These are phyloP conservation scores for Paracanthobrama guichenoti DNA, from an alignment of 2,113 vertebrate genomes.

Conservation along the genomic window DNA sequence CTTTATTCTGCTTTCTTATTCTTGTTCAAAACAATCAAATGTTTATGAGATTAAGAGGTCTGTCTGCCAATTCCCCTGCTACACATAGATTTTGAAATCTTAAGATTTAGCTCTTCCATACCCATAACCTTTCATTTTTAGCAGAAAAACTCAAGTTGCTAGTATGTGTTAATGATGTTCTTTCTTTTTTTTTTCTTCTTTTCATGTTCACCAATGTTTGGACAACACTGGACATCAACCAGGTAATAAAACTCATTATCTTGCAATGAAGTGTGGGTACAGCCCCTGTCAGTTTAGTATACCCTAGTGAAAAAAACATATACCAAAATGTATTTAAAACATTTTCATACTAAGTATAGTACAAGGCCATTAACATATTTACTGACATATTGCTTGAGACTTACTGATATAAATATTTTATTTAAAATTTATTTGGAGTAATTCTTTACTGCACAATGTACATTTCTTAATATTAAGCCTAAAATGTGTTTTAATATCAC, in stretches of 20 bases:
- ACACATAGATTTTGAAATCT: constrained; percentile 17
- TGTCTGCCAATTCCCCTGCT: constrained; percentile 24
- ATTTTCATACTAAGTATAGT: too few relatives aligned
- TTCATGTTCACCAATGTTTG: constrained; percentile 16
- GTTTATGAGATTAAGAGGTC: constrained; percentile 20
- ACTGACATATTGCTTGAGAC: too few relatives aligned
- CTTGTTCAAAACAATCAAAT: constrained; percentile 24
- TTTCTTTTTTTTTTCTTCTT: constrained; percentile 36
- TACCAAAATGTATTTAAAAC: too few relatives aligned
- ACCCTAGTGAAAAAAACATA: too few relatives aligned
- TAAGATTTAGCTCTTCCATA: background rate
- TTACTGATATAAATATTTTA: too few relatives aligned
- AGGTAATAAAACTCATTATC: constrained; percentile 49
- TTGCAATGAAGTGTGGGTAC: background rate
- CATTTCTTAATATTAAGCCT: too few relatives aligned
- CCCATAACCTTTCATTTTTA: background rate
- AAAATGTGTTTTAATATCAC: too few relatives aligned
- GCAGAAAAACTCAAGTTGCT: background rate
- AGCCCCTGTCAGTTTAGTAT: background rate
- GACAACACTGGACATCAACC: constrained; percentile 32
- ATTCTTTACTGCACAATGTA: too few relatives aligned
- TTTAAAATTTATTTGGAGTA: too few relatives aligned
- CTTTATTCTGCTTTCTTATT: constrained; percentile 27
- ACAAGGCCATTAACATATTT: too few relatives aligned
- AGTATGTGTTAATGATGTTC: constrained; percentile 44